Percentiles rank a stretch among this genome's conserved stretches.
Conservation (phyloP, 2,888 invertebrate species). For the Erynnis tages region DNA sequence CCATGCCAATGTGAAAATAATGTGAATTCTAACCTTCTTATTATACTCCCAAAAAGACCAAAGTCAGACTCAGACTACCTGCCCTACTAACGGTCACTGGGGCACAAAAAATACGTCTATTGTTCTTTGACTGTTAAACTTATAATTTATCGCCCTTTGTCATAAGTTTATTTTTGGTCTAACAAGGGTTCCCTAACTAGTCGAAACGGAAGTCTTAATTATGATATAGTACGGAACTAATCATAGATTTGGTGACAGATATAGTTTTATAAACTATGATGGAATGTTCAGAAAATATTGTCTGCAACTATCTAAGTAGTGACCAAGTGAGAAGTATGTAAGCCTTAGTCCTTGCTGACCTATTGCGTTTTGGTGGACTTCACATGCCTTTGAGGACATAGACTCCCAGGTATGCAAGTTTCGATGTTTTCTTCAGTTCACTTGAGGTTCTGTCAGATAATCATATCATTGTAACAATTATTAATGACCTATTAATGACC, state of each 20-base stretch:
- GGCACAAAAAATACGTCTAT: conserved; percentile 55
- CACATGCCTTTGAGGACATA: no score
- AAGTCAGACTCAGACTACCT: conserved; percentile 45
- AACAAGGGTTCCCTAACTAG: conserved; percentile 13
- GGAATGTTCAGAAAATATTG: no score
- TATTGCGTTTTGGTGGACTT: no score
- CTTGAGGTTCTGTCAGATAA: no score
- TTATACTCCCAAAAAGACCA: conserved; percentile 24
- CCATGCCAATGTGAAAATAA: no score
- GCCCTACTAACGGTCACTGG: conserved; percentile 54
- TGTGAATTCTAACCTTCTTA: neutral
- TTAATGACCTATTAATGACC: no score
- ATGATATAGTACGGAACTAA: conserved; percentile 2
- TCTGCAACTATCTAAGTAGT: no score
- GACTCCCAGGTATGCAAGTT: no score
- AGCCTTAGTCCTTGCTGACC: no score
- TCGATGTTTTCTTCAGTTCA: no score
- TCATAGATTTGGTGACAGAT: conserved; percentile 1
- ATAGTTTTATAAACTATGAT: neutral
- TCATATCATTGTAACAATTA: no score
- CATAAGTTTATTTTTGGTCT: conserved; percentile 36
- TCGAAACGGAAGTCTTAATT: conserved; percentile 22
- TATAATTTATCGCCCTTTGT: conserved; percentile 60
- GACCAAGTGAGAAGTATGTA: no score
- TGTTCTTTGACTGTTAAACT: conserved; percentile 60